Percentiles rank a stretch among this genome's conserved stretches.
phyloP scores from a whole-genome alignment of 2,797 vertebrate genomes.

The Iguana delicatissima region DNA sequence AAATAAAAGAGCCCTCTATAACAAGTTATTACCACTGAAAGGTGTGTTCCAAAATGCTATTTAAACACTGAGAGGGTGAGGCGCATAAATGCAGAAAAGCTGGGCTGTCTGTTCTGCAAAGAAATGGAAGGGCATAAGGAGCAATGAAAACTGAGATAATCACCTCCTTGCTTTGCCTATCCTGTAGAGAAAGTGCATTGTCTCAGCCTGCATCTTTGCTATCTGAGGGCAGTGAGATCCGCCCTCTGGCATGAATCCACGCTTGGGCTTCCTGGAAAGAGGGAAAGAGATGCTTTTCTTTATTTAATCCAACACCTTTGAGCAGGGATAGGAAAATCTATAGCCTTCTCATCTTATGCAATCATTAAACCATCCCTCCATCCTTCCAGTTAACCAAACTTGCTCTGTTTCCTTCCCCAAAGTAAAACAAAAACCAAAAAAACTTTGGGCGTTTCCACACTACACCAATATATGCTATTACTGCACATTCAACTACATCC shows the following conservation, averaged over 20 bases:
- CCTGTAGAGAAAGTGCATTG: not conserved
- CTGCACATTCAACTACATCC: too few species aligned
- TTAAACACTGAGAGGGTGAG: conserved; percentile 64
- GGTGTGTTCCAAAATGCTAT: conserved; percentile 66
- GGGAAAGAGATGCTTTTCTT: not conserved
- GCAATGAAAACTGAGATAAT: conserved; percentile 47
- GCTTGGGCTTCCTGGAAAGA: not conserved
- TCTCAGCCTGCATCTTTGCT: not conserved
- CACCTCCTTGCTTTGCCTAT: conserved; percentile 28
- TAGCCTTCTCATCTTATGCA: too few species aligned
- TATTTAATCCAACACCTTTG: not conserved
- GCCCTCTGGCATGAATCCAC: not conserved
- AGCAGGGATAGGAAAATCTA: too few species aligned
- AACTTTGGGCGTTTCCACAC: too few species aligned
- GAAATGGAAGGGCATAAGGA: not conserved
- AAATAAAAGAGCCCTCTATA: conserved; percentile 50
- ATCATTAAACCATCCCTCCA: too few species aligned
- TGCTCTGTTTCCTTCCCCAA: too few species aligned
- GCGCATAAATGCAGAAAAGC: conserved; percentile 56
- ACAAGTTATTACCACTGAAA: conserved; percentile 59
- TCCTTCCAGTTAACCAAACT: too few species aligned
- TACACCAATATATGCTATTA: too few species aligned
- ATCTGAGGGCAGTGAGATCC: accelerated
- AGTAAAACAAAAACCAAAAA: too few species aligned
- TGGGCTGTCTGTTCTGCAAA: conserved; percentile 45